A percentile compares a stretch with the other conserved stretches of the same genome.
phyloP scores from a whole-genome alignment of 1,140 invertebrate genomes.

The Aphis craccivora region DNA sequence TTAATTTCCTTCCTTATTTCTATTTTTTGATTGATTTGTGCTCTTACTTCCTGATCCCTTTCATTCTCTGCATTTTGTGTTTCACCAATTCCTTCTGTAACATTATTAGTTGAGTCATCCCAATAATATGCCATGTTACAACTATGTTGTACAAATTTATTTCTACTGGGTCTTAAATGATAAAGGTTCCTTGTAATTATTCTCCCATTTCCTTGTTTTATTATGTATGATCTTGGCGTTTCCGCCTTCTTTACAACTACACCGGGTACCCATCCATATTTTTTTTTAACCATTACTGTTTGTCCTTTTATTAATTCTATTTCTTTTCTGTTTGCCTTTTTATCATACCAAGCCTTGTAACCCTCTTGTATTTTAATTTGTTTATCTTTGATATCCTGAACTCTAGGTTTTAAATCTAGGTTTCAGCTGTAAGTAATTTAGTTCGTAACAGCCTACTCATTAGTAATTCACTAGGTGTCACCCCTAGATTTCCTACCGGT shows the following conservation, averaged over 20 bases:
- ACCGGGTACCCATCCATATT: background rate
- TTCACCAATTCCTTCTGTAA: background rate
- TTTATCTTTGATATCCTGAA: background rate
- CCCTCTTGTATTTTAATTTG: slow-evolving; percentile 30
- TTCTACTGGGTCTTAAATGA: background rate
- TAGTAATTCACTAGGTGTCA: no score
- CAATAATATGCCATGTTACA: background rate
- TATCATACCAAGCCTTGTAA: slow-evolving; percentile 28
- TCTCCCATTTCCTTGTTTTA: background rate
- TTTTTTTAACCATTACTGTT: background rate
- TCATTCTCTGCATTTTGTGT: background rate
- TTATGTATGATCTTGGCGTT: background rate
- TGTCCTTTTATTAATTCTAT: slow-evolving; percentile 12
- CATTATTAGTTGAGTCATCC: background rate
- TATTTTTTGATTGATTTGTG: no score
- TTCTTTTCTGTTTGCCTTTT: slow-evolving; percentile 15
- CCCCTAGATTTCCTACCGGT: no score
- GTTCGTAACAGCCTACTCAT: no score
- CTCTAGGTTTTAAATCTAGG: no score
- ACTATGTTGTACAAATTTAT: background rate
- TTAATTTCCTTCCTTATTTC: no score
- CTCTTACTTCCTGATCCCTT: background rate
- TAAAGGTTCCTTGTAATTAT: background rate
- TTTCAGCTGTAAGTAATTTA: no score
- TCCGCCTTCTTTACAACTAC: background rate